These are phyloP conservation scores for Dasyurus viverrinus DNA, from an alignment of 2,113 vertebrate genomes.

Conservation along the genomic window DNA sequence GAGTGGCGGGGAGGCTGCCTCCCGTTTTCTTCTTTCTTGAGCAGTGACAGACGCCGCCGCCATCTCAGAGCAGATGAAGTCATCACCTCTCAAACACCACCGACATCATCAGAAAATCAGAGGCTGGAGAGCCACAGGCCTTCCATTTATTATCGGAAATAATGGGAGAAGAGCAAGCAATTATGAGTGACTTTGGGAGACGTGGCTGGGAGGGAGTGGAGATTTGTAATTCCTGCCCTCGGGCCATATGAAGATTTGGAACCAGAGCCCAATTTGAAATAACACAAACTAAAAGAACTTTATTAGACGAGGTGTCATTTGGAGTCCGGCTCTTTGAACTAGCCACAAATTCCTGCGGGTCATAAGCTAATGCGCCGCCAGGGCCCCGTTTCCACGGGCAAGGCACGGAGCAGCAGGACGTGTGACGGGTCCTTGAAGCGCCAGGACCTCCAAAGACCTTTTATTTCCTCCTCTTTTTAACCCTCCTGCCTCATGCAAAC, in stretches of 20 bases:
- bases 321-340: background rate
- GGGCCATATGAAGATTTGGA: conserved; percentile 36
- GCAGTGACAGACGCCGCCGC: conserved; percentile 12
- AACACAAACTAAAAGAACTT: conserved; percentile 10
- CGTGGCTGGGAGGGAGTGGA: background rate
- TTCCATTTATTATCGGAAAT: background rate
- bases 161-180: conserved; percentile 20
- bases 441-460: background rate
- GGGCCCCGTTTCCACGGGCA: background rate
- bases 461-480: background rate
- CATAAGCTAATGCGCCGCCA: background rate
- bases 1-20: background rate
- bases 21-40: background rate
- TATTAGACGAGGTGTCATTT: conserved; percentile 7
- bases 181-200: background rate
- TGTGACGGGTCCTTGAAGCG: background rate
- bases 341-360: conserved; percentile 29
- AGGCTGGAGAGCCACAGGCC: conserved; percentile 31
- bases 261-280: conserved; percentile 37
- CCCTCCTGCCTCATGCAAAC: rapidly evolving
- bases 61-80: conserved; percentile 44
- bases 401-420: rapidly evolving
- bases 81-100: conserved; percentile 36
- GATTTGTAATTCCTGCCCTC: background rate
- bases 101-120: conserved; percentile 26